Conservation (phyloP, 2,888 invertebrate genomes). For the Crocallis elinguaria region DNA sequence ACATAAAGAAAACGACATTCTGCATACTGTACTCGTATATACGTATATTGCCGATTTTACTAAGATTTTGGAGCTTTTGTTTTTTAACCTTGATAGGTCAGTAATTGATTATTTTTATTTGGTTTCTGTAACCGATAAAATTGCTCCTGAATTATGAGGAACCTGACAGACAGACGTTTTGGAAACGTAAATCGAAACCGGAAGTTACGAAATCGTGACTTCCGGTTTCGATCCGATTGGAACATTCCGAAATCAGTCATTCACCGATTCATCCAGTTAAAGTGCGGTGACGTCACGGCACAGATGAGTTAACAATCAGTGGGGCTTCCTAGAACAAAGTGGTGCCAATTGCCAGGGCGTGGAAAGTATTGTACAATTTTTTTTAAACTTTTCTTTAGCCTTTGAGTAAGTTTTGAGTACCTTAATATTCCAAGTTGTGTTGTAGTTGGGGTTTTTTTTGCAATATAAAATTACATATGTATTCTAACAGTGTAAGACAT, state of each 20-base stretch:
- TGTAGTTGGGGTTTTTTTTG: too few species aligned
- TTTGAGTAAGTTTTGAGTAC: too few species aligned
- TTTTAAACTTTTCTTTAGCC: background rate
- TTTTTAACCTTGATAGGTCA: background rate
- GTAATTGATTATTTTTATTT: background rate
- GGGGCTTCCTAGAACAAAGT: background rate
- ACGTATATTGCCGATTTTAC: background rate
- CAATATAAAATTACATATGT: too few species aligned
- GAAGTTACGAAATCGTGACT: too few species aligned
- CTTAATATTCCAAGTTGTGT: too few species aligned
- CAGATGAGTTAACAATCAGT: background rate
- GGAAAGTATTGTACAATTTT: background rate
- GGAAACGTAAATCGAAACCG: too few species aligned
- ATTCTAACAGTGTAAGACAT: too few species aligned
- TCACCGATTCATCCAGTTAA: background rate
- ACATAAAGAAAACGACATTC: conserved; percentile 19
- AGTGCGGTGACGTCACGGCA: background rate
- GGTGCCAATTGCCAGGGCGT: background rate
- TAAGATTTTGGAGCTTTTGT: background rate
- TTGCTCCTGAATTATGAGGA: too few species aligned
- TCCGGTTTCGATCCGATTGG: too few species aligned
- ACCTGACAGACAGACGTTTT: too few species aligned
- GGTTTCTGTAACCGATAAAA: background rate
- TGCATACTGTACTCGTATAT: background rate
- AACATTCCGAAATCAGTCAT: background rate